Evolutionary conservation across 2,888 invertebrate species (phyloP).

Genomic region (Parascotia fuliginaria): DNA sequence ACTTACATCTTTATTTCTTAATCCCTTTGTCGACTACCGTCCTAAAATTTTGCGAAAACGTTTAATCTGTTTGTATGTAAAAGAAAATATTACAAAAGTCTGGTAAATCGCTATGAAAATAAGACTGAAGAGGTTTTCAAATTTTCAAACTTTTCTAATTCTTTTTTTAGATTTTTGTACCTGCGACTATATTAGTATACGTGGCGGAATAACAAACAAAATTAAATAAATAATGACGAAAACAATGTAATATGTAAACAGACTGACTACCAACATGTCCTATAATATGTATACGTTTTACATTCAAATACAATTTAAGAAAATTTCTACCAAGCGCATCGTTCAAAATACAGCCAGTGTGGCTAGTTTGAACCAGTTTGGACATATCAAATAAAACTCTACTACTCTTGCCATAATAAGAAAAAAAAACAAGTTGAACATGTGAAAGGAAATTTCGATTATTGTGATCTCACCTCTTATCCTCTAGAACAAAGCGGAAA

Average conservation of each 20-base stretch:
- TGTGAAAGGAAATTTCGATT: background rate
- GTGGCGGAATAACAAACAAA: constrained; percentile 38
- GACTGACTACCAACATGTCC: constrained; percentile 65
- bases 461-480: background rate
- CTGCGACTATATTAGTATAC: constrained; percentile 26
- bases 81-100: constrained; percentile 27
- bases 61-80: constrained; percentile 17
- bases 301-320: constrained; percentile 45
- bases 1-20: constrained; percentile 16
- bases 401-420: constrained; percentile 22
- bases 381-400: background rate
- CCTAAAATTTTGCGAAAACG: constrained; percentile 40
- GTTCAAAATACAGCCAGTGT: constrained; percentile 2
- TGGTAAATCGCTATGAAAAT: constrained; percentile 60
- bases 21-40: constrained; percentile 51
- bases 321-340: constrained; percentile 27
- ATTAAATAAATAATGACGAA: constrained; percentile 38
- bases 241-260: constrained; percentile 58
- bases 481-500: background rate
- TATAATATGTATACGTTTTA: constrained; percentile 61
- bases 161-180: constrained; percentile 63
- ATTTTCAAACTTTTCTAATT: constrained; percentile 78
- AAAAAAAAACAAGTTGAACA: background rate
- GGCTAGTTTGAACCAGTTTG: too few species aligned
- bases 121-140: constrained; percentile 78